These are phyloP conservation scores for Napeogenes inachia DNA, from an alignment of 2,888 invertebrate species.

Conservation along the genomic window DNA sequence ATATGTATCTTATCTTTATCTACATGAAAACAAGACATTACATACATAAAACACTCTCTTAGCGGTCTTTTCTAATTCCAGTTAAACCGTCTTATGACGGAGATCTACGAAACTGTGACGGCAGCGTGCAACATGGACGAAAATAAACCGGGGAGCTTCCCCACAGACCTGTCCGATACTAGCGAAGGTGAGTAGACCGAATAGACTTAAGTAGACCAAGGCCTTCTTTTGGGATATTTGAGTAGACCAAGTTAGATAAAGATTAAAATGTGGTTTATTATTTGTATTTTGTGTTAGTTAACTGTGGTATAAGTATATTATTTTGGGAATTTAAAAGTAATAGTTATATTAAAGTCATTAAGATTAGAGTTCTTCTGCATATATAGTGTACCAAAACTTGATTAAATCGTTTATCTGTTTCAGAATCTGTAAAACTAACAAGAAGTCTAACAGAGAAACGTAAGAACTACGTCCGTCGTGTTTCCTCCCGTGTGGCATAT, in stretches of 20 bases:
- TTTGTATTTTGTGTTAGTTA: too few relatives aligned
- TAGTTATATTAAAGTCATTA: not conserved
- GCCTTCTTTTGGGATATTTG: not conserved
- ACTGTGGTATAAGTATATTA: too few relatives aligned
- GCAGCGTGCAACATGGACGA: constrained; percentile 72
- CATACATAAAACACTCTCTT: too few relatives aligned
- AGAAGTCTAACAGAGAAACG: constrained; percentile 79
- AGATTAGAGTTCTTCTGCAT: too few relatives aligned
- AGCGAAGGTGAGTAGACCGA: constrained; percentile 53
- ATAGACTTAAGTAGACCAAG: constrained; percentile 7
- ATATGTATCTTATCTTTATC: too few relatives aligned
- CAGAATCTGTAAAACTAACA: constrained; percentile 74
- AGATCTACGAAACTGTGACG: constrained; percentile 72
- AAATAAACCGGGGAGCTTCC: constrained; percentile 63
- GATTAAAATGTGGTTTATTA: too few relatives aligned
- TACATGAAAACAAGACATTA: too few relatives aligned
- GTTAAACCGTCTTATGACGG: constrained; percentile 72
- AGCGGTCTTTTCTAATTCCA: constrained; percentile 38
- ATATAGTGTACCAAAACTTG: not conserved
- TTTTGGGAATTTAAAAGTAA: too few relatives aligned
- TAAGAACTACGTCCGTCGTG: constrained; percentile 81
- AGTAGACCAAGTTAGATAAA: not conserved
- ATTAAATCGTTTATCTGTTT: constrained; percentile 23
- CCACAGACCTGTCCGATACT: constrained; percentile 59
- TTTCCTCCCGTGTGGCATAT: constrained; percentile 76